Evolutionary conservation across 2,888 invertebrate species (phyloP).

Genomic region (Eupithecia subumbrata): DNA sequence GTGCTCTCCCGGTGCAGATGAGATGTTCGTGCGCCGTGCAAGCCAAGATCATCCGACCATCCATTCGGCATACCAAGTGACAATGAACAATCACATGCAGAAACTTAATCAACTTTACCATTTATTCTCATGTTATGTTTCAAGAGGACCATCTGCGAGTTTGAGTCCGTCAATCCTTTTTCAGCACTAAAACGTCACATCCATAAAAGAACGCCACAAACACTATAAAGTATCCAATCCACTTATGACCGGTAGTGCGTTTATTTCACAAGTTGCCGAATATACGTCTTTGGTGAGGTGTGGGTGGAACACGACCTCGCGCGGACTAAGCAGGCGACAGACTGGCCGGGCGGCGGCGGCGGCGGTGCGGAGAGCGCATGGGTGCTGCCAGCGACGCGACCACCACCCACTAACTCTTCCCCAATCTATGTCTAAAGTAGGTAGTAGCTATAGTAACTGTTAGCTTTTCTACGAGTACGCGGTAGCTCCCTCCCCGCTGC

Average conservation of each 20-base stretch:
- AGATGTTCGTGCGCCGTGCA: slow-evolving; percentile 73
- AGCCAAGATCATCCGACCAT: slow-evolving; percentile 78
- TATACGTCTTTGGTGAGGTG: slow-evolving; percentile 49
- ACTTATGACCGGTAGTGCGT: slow-evolving; percentile 64
- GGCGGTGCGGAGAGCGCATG: slow-evolving; percentile 47
- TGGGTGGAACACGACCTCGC: slow-evolving; percentile 50
- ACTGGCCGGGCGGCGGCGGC: slow-evolving; percentile 56
- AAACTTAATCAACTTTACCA: slow-evolving; percentile 73
- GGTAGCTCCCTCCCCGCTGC: slow-evolving; percentile 59
- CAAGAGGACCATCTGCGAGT: slow-evolving; percentile 80
- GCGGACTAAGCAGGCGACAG: slow-evolving; percentile 57
- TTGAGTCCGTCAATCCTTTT: slow-evolving; percentile 52
- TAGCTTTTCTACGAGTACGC: slow-evolving; percentile 13
- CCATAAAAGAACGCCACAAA: slow-evolving; percentile 68
- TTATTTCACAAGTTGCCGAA: slow-evolving; percentile 67
- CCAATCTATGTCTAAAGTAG: slow-evolving; percentile 29
- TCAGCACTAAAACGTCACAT: slow-evolving; percentile 66
- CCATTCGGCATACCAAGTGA: slow-evolving; percentile 65
- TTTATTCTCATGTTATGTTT: slow-evolving; percentile 83
- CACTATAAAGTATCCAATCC: slow-evolving; percentile 74
- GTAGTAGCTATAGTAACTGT: slow-evolving; percentile 40
- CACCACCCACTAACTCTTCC: slow-evolving; percentile 14
- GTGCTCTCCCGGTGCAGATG: slow-evolving; percentile 57
- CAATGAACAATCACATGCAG: slow-evolving; percentile 73
- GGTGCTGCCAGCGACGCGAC: slow-evolving; percentile 32